A percentile compares a stretch with the other conserved stretches of the same genome.
These are phyloP conservation scores for Silvanus unidentatus DNA, from an alignment of 2,888 invertebrate species.

Conservation along the genomic window DNA sequence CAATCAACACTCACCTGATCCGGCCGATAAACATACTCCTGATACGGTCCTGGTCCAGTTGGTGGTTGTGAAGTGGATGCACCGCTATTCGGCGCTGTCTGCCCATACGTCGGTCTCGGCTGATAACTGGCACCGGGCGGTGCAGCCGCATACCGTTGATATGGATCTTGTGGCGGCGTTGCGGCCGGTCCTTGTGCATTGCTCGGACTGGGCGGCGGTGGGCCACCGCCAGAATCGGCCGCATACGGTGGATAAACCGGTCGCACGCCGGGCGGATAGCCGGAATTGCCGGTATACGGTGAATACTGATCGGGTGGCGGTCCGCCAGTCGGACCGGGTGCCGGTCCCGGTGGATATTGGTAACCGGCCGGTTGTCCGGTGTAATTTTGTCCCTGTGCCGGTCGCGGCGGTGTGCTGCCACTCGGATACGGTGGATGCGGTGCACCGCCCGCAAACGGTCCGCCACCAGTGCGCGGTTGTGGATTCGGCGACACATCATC, in stretches of 20 bases:
- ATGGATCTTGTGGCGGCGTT: constrained; percentile 39
- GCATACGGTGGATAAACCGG: constrained; percentile 73
- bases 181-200: constrained; percentile 36
- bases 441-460: constrained; percentile 40
- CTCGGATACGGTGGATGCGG: constrained; percentile 47
- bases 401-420: constrained; percentile 42
- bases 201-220: constrained; percentile 34
- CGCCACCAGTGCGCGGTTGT: constrained; percentile 41
- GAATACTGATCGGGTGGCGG: constrained; percentile 54
- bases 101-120: constrained; percentile 42
- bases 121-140: constrained; percentile 35
- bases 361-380: constrained; percentile 53
- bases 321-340: constrained; percentile 31
- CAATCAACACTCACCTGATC: constrained; percentile 32
- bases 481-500: constrained; percentile 64
- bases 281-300: constrained; percentile 48
- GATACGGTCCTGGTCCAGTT: constrained; percentile 47
- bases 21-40: constrained; percentile 51
- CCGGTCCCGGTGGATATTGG: constrained; percentile 58
- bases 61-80: constrained; percentile 47
- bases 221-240: constrained; percentile 45
- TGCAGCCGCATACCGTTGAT: constrained; percentile 40
- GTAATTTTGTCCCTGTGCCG: constrained; percentile 44
- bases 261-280: constrained; percentile 62
- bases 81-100: constrained; percentile 37